phyloP scores from a whole-genome alignment of 2,888 invertebrate species.

The Iphiclides podalirius region DNA sequence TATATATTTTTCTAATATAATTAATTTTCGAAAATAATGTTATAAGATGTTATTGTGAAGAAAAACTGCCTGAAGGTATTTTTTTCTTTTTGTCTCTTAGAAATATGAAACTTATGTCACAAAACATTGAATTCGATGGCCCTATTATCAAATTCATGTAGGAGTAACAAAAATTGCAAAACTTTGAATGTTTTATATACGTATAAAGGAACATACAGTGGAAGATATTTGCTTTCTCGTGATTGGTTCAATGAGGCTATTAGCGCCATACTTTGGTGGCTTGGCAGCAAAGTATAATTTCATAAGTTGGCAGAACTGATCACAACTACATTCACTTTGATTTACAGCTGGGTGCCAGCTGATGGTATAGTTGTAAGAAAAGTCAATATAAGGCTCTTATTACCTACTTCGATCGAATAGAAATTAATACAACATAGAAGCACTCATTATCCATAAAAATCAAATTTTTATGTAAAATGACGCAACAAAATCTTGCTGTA shows the following conservation, averaged over 20 bases:
- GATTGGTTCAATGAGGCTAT: slow-evolving; percentile 48
- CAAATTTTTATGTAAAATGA: slow-evolving; percentile 47
- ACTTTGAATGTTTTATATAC: neutral
- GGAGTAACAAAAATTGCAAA: too few species aligned
- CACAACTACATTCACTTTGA: slow-evolving; percentile 49
- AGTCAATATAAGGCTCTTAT: slow-evolving; percentile 65
- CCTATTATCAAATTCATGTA: too few species aligned
- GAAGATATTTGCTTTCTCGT: slow-evolving; percentile 38
- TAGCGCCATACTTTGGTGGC: slow-evolving; percentile 35
- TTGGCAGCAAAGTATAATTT: slow-evolving; percentile 34
- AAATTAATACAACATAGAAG: too few species aligned
- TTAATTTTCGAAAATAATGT: too few species aligned
- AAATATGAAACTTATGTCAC: too few species aligned
- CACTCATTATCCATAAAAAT: too few species aligned
- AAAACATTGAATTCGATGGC: too few species aligned
- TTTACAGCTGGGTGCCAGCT: slow-evolving; percentile 76
- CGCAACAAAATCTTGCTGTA: slow-evolving; percentile 77
- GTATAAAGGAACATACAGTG: slow-evolving; percentile 40
- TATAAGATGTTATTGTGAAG: too few species aligned
- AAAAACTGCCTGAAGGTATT: too few species aligned
- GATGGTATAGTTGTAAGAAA: slow-evolving; percentile 70
- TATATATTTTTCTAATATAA: too few species aligned
- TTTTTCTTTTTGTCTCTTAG: too few species aligned
- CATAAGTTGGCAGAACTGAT: slow-evolving; percentile 45
- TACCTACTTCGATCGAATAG: too few species aligned